Conservation (phyloP, 2,113 vertebrate species). For the Morone saxatilis region DNA sequence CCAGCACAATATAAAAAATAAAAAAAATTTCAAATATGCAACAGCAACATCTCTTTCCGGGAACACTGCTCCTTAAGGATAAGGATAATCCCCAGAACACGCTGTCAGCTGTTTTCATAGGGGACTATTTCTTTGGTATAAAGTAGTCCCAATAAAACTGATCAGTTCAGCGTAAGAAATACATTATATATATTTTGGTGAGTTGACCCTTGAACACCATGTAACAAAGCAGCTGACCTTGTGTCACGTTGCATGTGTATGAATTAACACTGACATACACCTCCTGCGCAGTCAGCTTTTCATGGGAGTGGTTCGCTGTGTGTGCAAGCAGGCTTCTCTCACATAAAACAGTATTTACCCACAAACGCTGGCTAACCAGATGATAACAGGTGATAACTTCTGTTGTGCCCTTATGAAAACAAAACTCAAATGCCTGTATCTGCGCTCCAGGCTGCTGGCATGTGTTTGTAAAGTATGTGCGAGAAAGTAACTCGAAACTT, state of each 20-base stretch:
- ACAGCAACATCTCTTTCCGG: neutral
- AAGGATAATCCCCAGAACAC: neutral
- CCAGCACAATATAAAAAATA: neutral
- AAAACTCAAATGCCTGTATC: constrained; percentile 27
- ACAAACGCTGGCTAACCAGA: constrained; percentile 5
- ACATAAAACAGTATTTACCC: constrained; percentile 2
- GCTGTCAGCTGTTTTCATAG: neutral
- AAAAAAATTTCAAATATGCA: neutral
- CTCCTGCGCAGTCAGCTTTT: neutral
- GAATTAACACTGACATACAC: constrained; percentile 44
- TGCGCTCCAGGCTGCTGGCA: constrained; percentile 25
- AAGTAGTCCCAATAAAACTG: neutral
- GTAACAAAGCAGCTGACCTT: constrained; percentile 21
- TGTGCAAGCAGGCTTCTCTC: neutral
- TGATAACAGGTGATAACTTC: constrained; percentile 19
- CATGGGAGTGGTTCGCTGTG: constrained; percentile 8
- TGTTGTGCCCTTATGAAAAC: constrained; percentile 9
- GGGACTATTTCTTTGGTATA: neutral
- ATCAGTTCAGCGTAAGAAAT: neutral
- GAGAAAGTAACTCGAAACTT: constrained; percentile 32
- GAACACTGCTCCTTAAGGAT: neutral
- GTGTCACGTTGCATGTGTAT: constrained; percentile 43
- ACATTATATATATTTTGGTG: neutral
- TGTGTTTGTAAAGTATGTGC: constrained; percentile 24
- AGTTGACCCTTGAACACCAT: constrained; percentile 1